A percentile compares a stretch with the other conserved stretches of the same genome.
Evolutionary conservation across 2,113 vertebrate genomes (phyloP).

Genomic region (Actenoides hombroni): DNA sequence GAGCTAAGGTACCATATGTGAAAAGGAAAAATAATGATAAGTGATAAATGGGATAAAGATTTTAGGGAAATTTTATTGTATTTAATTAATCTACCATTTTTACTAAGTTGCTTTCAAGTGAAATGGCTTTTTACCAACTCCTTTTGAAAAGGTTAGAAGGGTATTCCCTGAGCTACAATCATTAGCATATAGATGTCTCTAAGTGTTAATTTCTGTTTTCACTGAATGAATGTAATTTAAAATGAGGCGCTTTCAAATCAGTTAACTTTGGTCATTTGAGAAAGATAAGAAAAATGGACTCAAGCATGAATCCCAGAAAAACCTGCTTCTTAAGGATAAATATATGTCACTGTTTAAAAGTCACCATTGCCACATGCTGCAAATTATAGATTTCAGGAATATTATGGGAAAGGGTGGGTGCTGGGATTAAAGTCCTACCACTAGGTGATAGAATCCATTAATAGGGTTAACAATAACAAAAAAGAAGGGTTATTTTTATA

Average conservation of each 20-base stretch:
- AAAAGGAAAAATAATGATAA: constrained; percentile 69
- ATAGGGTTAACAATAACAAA: constrained; percentile 40
- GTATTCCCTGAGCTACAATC: constrained; percentile 82
- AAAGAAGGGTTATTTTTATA: constrained; percentile 19
- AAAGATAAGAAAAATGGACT: constrained; percentile 78
- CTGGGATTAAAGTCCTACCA: constrained; percentile 18
- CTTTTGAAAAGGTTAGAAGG: constrained; percentile 83
- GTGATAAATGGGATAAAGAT: constrained; percentile 75
- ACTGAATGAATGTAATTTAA: constrained; percentile 82
- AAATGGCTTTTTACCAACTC: constrained; percentile 79
- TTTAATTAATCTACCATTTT: constrained; percentile 83
- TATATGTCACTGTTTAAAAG: constrained; percentile 32
- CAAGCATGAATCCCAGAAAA: constrained; percentile 64
- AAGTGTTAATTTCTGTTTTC: constrained; percentile 85
- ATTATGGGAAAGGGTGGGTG: not conserved
- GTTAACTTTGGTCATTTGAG: constrained; percentile 78
- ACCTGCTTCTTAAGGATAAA: constrained; percentile 75
- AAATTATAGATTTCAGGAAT: constrained; percentile 69
- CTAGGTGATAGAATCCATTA: constrained; percentile 30
- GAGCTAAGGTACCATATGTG: constrained; percentile 39
- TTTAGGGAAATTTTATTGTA: constrained; percentile 78
- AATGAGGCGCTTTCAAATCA: constrained; percentile 81
- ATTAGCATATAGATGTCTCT: constrained; percentile 84
- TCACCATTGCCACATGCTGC: constrained; percentile 36
- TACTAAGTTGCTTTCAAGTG: constrained; percentile 82